Base-by-base conservation (phyloP, 1,140 invertebrate species). In the Manduca sexta region DNA sequence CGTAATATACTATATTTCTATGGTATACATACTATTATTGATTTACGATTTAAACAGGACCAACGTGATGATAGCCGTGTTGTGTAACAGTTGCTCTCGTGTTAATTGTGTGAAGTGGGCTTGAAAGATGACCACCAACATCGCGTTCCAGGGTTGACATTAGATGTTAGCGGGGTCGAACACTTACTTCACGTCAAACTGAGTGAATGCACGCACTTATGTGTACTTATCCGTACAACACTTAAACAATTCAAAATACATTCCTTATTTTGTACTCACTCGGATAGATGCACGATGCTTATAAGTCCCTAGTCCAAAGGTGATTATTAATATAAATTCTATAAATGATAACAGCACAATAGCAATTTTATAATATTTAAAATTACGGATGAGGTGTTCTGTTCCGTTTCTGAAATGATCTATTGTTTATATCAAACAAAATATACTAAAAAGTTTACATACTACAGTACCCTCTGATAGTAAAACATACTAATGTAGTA, bases 111-210 rank as follows among this genome's bases (percentile, higher is more conserved):
- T 37, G 15, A 38, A 48, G 33, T 47, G 30, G 17, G 12, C 29
- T 45, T 43, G 45, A 52, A 47, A 47, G 37, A 31, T 45, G 43
- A 21, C 50, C 50, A 47, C 45, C 45, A 31, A 52, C 50, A 30
- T 14, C 45, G 43, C 13, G 34, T 6, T 29, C 8, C 17, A 12
- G 18, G 38, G 50, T 52, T 52, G 50, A 52, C 44, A 43, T 46
- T 42, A 52, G 41, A 52, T 61, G 53, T 64, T 68, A 46, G 45
- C 45, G 45, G 10, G 45, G 17, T 38, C 34, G 45, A 38, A 37
- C 16, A 39, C 34, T 26, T 46, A 46, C 45, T 38, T 12, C 18
- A 46, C 45, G 45, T 39, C 45, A 46, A 45, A 11, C 30, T 17
- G 3, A 13, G 7, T 13, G 14, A 34, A 45, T 10, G 43, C 17